Conservation (phyloP, 2,113 vertebrate species). For the Athene noctua region DNA sequence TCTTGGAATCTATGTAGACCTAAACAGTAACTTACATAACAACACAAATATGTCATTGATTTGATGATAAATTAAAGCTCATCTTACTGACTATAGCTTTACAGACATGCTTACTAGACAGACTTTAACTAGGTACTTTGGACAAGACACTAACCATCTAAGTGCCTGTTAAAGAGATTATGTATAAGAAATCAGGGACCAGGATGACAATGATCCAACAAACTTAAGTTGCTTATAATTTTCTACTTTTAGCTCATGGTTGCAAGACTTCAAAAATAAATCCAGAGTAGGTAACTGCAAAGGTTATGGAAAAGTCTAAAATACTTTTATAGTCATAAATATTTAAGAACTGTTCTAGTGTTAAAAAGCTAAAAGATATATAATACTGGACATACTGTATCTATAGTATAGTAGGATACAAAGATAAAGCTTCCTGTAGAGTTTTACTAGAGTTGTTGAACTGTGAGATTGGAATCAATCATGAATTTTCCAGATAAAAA, state of each 20-base stretch:
- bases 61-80: background rate
- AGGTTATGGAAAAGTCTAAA: background rate
- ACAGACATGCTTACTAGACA: background rate
- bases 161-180: background rate
- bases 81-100: background rate
- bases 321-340: background rate
- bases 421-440: background rate
- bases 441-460: background rate
- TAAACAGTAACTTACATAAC: background rate
- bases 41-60: background rate
- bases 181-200: background rate
- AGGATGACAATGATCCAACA: background rate
- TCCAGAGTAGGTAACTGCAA: background rate
- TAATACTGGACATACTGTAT: background rate
- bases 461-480: accelerated
- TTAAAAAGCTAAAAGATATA: background rate
- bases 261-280: background rate
- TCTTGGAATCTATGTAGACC: background rate
- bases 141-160: background rate
- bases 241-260: background rate
- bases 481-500: background rate
- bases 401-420: background rate
- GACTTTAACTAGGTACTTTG: background rate
- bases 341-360: background rate
- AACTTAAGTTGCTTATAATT: background rate